These are phyloP conservation scores for Invenusta paracnida DNA, from an alignment of 2,888 invertebrate genomes.

Conservation along the genomic window DNA sequence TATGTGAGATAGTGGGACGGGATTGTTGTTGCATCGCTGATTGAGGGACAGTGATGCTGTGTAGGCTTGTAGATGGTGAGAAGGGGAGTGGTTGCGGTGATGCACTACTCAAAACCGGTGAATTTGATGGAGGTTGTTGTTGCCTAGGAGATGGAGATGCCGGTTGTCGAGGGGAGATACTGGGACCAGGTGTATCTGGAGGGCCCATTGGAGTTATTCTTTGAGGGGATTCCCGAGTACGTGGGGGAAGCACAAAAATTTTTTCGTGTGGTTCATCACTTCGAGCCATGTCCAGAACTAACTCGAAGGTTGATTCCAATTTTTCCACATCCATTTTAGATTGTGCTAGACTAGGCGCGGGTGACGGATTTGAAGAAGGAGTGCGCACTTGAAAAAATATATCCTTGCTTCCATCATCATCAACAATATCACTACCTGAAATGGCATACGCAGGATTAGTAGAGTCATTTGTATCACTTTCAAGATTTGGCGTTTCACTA, in stretches of 20 bases:
- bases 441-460: not conserved
- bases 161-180: conserved; percentile 1
- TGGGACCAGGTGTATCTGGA: not conserved
- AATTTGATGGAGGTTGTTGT: not conserved
- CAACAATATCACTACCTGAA: conserved; percentile 10
- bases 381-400: not conserved
- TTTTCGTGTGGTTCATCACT: not conserved
- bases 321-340: not conserved
- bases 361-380: not conserved
- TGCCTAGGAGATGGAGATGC: not conserved
- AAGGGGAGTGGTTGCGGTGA: not conserved
- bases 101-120: not conserved
- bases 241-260: not conserved
- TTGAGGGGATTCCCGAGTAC: not conserved
- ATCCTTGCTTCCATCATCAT: conserved; percentile 2
- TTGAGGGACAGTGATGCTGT: not conserved
- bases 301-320: not conserved
- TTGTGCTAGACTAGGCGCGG: not conserved
- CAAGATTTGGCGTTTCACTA: not conserved
- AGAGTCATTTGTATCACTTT: conserved; percentile 17
- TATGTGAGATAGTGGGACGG: conserved; percentile 9
- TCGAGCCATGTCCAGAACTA: not conserved
- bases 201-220: not conserved
- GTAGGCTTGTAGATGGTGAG: not conserved
- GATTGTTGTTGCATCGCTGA: not conserved